phyloP scores from a whole-genome alignment of 2,888 invertebrate genomes.

The Tachina fera region DNA sequence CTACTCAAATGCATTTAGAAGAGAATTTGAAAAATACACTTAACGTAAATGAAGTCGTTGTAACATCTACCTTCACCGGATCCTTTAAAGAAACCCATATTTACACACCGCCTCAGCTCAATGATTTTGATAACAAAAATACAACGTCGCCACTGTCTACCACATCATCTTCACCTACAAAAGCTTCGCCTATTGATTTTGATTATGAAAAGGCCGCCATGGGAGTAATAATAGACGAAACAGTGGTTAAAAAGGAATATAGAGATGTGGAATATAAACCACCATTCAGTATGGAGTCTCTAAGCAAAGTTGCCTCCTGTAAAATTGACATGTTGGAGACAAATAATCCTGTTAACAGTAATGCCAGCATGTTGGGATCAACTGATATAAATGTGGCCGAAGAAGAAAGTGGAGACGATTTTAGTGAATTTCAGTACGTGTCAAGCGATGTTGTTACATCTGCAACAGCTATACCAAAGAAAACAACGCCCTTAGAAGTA shows the following conservation, averaged over 20 bases:
- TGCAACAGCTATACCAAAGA: slow-evolving; percentile 5
- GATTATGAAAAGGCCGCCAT: slow-evolving; percentile 82
- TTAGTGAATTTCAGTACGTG: slow-evolving; percentile 83
- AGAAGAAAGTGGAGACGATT: slow-evolving; percentile 82
- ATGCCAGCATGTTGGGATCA: slow-evolving; percentile 6
- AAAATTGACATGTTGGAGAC: slow-evolving; percentile 41
- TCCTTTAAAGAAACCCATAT: slow-evolving; percentile 83
- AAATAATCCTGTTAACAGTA: slow-evolving; percentile 12
- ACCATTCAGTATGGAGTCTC: slow-evolving; percentile 76
- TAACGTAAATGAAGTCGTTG: slow-evolving; percentile 67
- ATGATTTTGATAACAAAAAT: slow-evolving; percentile 71
- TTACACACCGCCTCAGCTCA: slow-evolving; percentile 82
- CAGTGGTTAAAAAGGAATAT: slow-evolving; percentile 83
- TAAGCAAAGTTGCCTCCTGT: slow-evolving; percentile 14
- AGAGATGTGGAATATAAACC: slow-evolving; percentile 83
- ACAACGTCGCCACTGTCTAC: slow-evolving; percentile 45
- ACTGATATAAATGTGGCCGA: not conserved
- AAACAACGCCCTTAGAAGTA: slow-evolving; percentile 63
- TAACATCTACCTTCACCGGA: slow-evolving; percentile 77
- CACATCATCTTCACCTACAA: slow-evolving; percentile 71
- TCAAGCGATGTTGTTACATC: slow-evolving; percentile 72
- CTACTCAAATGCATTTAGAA: slow-evolving; percentile 60
- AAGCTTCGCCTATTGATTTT: slow-evolving; percentile 80
- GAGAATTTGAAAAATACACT: slow-evolving; percentile 61
- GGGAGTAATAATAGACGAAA: slow-evolving; percentile 82